Evolutionary conservation across 2,888 invertebrate genomes (phyloP), one percentile per base, ranked within the genome.

Genomic region (Cryptosula pallasiana): DNA sequence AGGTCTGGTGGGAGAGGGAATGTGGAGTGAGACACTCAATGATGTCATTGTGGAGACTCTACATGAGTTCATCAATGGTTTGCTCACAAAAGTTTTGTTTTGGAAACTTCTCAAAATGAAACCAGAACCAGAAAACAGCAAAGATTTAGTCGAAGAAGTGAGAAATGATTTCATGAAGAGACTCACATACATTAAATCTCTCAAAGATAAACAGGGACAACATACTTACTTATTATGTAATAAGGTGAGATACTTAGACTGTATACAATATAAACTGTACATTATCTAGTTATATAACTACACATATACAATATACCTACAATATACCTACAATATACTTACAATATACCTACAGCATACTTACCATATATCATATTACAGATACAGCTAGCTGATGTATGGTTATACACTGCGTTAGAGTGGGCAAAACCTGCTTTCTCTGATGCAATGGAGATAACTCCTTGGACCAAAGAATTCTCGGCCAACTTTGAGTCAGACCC

Each of bases 371-470:
- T n/a, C n/a, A n/a, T n/a, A n/a, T 63, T 63, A n/a, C n/a, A 63
- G 63, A 63, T 63, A 5, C 63, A 63, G 34, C 63, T 63, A n/a
- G 63, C 25, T 25, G 63, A 63, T 34, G 63, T 63, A 5, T 63
- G 63, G 63, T n/a, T 63, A 32, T 63, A 63, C 32, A 27, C 63
- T 13, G 34, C 63, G 5, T 32, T 63, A 5, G 63, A 63, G n/a
- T 63, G 13, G 25, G 25, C 9, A 16, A 63, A 63, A n/a, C 34
- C 27, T 5, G 34, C 32, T 13, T 27, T 63, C 5, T 1, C 34
- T 3, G 63, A 63, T 63, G 27, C 27, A 9, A 63, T 63, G 63
- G 27, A 20, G 9, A 63, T 63, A 9, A 63, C 63, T 63, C 63
- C 63, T 32, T 63, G 63, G 63, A 27, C 32, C 27, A 63, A 63